Conservation (phyloP, 2,797 vertebrate genomes). For the Semaprochilodus insignis region DNA sequence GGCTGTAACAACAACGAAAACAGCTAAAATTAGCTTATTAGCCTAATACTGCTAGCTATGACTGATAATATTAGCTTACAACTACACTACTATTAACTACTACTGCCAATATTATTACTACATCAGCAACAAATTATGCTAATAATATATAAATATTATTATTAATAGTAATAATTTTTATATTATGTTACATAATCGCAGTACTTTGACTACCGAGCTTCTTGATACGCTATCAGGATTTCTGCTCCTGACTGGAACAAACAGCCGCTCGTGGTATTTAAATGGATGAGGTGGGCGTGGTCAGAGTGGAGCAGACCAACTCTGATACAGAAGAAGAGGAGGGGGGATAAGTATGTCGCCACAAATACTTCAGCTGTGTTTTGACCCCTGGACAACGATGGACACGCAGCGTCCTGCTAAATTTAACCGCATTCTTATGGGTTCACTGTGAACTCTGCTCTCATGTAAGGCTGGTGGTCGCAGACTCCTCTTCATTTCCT, state of each 20-base stretch:
- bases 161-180: neutral
- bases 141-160: neutral
- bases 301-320: conserved; percentile 62
- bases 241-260: neutral
- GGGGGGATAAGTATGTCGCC: conserved; percentile 68
- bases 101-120: too few species aligned
- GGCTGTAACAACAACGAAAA: too few species aligned
- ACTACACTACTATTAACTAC: too few species aligned
- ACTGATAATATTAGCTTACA: too few species aligned
- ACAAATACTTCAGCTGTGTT: conserved; percentile 49
- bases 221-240: neutral
- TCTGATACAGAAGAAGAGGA: conserved; percentile 53
- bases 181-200: neutral
- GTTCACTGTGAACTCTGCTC: conserved; percentile 56
- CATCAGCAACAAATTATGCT: too few species aligned
- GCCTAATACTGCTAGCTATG: too few species aligned
- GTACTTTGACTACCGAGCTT: neutral
- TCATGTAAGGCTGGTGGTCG: conserved; percentile 53
- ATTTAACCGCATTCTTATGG: conserved; percentile 73
- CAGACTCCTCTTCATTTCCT: conserved; percentile 42
- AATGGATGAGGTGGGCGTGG: conserved; percentile 52
- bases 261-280: neutral
- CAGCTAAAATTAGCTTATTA: too few species aligned
- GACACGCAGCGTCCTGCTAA: conserved; percentile 70
- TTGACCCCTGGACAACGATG: conserved; percentile 66